A percentile compares a stretch with the other conserved stretches of the same genome.
phyloP scores from a whole-genome alignment of 2,888 invertebrate species.

The Pheosia tremula region DNA sequence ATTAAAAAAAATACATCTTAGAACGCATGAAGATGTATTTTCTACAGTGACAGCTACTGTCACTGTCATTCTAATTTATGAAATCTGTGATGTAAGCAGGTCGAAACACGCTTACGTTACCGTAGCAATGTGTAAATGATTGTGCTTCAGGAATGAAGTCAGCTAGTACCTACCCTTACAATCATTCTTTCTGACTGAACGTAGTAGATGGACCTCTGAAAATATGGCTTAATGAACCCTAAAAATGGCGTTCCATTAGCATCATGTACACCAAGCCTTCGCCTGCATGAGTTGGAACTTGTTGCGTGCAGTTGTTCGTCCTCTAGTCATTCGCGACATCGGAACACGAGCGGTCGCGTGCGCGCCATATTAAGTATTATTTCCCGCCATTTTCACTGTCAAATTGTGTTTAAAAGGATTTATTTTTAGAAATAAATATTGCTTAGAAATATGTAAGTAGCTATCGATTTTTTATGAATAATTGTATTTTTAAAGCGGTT shows the following conservation, averaged over 20 bases:
- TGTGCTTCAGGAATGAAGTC: too few species aligned
- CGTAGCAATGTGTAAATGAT: too few species aligned
- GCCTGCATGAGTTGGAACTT: background rate
- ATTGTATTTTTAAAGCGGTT: too few species aligned
- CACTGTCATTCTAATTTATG: too few species aligned
- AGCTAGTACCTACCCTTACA: too few species aligned
- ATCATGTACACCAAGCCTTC: background rate
- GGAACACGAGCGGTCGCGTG: slow-evolving; percentile 43
- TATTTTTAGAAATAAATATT: background rate
- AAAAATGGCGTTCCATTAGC: background rate
- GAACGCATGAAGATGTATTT: too few species aligned
- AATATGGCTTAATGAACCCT: background rate
- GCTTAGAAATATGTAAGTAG: background rate
- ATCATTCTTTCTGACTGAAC: too few species aligned
- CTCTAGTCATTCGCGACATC: slow-evolving; percentile 54
- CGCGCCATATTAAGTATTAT: slow-evolving; percentile 32
- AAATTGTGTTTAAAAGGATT: background rate
- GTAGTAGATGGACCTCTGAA: too few species aligned
- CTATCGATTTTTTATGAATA: background rate
- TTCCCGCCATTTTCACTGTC: slow-evolving; percentile 36
- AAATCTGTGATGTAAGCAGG: too few species aligned
- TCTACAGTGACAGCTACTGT: too few species aligned
- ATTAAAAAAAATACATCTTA: too few species aligned
- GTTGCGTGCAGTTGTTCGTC: background rate
- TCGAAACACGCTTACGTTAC: too few species aligned